Evolutionary conservation across 2,888 invertebrate species (phyloP).

Genomic region (Ariolimax columbianus): DNA sequence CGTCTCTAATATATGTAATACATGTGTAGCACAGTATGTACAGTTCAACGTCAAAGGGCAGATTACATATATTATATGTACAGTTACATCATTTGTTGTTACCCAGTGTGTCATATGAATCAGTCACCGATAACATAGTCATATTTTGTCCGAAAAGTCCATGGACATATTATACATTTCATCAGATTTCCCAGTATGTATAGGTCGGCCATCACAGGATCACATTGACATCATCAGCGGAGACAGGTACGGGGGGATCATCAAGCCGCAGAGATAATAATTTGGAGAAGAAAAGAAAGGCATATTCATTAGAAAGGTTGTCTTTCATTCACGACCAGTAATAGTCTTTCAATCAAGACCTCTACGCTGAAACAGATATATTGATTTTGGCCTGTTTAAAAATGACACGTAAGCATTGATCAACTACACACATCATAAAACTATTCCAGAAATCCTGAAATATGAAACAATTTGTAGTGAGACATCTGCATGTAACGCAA

Average conservation of each 20-base stretch:
- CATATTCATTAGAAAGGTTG: slow-evolving; percentile 20
- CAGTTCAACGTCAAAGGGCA: not conserved
- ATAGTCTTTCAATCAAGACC: not conserved
- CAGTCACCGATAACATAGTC: not conserved
- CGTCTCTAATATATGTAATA: slow-evolving; percentile 52
- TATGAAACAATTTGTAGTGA: slow-evolving; percentile 17
- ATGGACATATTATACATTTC: not conserved
- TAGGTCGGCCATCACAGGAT: slow-evolving; percentile 38
- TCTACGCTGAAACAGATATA: slow-evolving; percentile 3
- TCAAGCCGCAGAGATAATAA: slow-evolving; percentile 38
- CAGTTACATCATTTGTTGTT: slow-evolving; percentile 4
- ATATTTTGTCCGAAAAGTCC: slow-evolving; percentile 9
- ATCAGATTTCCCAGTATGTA: slow-evolving; percentile 33
- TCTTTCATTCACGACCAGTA: not conserved
- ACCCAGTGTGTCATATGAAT: slow-evolving; percentile 11
- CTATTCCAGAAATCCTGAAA: not conserved
- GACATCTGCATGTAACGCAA: not conserved
- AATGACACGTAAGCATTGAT: not conserved
- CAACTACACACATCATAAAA: not conserved
- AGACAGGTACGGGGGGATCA: slow-evolving; percentile 53
- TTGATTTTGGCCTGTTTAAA: not conserved
- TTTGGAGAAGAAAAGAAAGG: slow-evolving; percentile 41
- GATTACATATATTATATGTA: not conserved
- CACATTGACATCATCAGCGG: slow-evolving; percentile 39
- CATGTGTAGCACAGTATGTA: not conserved